These are phyloP conservation scores for Pogonus chalceus DNA, from an alignment of 1,140 invertebrate genomes.

Conservation along the genomic window DNA sequence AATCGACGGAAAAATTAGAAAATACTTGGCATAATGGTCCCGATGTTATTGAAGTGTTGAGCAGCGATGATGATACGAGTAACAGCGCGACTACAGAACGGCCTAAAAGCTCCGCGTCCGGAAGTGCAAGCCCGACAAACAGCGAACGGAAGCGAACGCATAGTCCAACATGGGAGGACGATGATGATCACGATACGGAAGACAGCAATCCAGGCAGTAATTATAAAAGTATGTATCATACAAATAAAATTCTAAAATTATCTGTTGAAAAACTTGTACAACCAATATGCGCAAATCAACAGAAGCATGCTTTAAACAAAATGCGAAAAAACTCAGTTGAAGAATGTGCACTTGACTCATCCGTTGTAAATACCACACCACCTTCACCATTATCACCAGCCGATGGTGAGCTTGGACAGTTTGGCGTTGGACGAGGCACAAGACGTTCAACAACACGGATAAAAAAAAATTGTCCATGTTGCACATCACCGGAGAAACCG, in stretches of 20 bases:
- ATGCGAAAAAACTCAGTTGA: not conserved
- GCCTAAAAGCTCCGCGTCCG: not conserved
- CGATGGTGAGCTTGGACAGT: not conserved
- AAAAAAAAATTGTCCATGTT: conserved; percentile 1
- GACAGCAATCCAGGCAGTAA: not conserved
- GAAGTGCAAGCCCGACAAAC: not conserved
- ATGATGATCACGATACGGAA: not conserved
- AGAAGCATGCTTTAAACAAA: not conserved
- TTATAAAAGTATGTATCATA: not conserved
- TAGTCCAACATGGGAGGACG: not conserved
- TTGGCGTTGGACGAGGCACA: not conserved
- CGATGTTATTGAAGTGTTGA: conserved; percentile 1
- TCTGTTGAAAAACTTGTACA: not conserved
- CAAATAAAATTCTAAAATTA: not conserved
- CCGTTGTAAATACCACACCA: not conserved
- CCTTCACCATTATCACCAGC: not conserved
- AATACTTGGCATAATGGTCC: not conserved
- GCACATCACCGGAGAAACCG: not conserved
- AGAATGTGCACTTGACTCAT: not conserved
- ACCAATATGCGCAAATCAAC: not conserved
- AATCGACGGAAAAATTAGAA: not conserved
- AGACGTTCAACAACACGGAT: not conserved
- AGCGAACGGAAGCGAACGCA: not conserved
- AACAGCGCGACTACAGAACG: not conserved
- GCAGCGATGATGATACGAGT: not conserved